Conservation (phyloP, 64 coral and sea anemone genomes). For the Acropora tenuis region DNA sequence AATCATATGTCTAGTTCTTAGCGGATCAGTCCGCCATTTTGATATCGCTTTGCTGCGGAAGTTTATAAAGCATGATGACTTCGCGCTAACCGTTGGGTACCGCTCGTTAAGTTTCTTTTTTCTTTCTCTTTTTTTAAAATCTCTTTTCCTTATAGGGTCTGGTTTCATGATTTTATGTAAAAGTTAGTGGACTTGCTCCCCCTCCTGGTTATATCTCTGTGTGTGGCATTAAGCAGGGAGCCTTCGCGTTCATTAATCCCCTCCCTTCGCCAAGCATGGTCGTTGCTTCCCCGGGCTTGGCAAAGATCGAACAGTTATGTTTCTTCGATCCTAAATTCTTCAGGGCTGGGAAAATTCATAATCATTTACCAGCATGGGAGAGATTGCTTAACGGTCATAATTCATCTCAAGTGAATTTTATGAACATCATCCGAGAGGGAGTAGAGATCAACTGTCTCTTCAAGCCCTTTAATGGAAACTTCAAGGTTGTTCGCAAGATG, state of each 20-base stretch:
- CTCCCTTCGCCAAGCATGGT: constrained; percentile 23
- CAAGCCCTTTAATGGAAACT: constrained; percentile 26
- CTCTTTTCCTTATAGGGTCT: no score
- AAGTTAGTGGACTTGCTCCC: background rate
- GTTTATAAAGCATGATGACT: no score
- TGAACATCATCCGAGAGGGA: constrained; percentile 15
- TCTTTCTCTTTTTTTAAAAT: no score
- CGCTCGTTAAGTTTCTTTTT: no score
- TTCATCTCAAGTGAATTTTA: background rate
- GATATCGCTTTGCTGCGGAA: no score
- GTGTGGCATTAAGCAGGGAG: no score
- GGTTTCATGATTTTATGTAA: no score
- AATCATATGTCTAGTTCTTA: no score
- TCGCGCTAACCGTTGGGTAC: no score
- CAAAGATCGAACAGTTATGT: background rate
- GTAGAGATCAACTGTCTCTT: constrained; percentile 27
- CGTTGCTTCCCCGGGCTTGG: background rate
- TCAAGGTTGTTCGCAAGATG: constrained; percentile 4
- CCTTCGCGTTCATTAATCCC: constrained; percentile 49
- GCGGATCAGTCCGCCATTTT: no score
- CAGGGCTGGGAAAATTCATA: constrained; percentile 4
- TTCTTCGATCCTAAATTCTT: constrained; percentile 3
- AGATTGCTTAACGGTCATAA: background rate
- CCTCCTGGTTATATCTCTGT: background rate
- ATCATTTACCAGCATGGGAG: background rate